Base-by-base conservation (phyloP, 2,113 vertebrate species). In the Istiophorus platypterus region DNA sequence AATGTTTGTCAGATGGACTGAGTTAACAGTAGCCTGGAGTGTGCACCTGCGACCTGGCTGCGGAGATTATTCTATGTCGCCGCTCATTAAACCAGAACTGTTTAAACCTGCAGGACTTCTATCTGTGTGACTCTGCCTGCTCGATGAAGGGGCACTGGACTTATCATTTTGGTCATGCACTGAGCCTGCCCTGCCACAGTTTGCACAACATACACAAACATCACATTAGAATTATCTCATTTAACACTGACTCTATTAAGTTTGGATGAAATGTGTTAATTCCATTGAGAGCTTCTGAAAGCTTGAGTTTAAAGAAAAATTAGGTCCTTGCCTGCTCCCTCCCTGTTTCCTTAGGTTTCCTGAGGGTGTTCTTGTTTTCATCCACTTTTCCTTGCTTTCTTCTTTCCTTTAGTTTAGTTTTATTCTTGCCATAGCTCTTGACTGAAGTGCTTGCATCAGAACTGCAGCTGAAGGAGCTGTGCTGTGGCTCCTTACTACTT, bases 41-140 rank as follows among this genome's bases (percentile, higher is more conserved):
- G 78, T 71, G 80, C 91, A 94, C 91, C 91, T 93, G 92, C 54
- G 72, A 89, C 91, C 85, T 85, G 87, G 80, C 84, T 76, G 76
- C 71, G 88, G 85, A 92, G 83, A 92, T 92, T 81, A 87, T 88
- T 90, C 79, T 76, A 34, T 61, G 88, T 90, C 65, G 58, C 85
- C 90, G 88, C 89, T 91, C 80, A 88, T 91, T 89, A 90, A 92
- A 63, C 82, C 82, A 56, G 76, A 72, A 76, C 57, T 9, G 34
- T 92, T 92, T 86, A 77, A 89, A 87, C 77, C 66, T 77, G 78
- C 88, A 49, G 71, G 66, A 76, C 73, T 72, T 49, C 66, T 68
- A 80, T 56, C 65, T 64, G 45, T 69, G 63, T 7, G 17, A 83
- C 78, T 47, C 73, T 65, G 64, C 76, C 77, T 77, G 71, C 82